Percentiles rank a stretch among this genome's conserved stretches.
These are phyloP conservation scores for Gymnoscopelus braueri DNA, from an alignment of 2,797 vertebrate genomes.

Conservation along the genomic window DNA sequence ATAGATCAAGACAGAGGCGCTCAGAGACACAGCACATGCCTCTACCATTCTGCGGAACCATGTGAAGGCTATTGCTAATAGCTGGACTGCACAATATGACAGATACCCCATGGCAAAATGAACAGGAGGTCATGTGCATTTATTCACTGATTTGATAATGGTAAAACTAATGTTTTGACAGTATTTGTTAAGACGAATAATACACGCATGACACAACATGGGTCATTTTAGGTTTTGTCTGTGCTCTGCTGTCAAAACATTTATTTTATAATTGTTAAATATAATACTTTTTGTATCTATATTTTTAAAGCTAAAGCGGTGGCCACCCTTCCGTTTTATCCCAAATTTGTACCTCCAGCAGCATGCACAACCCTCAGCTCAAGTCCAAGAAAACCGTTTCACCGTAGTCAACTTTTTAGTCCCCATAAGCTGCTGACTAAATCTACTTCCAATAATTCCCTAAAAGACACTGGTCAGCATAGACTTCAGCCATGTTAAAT, in stretches of 20 bases:
- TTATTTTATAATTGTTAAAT: background rate
- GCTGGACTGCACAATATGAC: slow-evolving; percentile 29
- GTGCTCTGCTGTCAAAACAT: slow-evolving; percentile 4
- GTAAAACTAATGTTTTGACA: background rate
- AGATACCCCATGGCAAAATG: slow-evolving; percentile 23
- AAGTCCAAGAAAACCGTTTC: background rate
- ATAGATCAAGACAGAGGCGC: slow-evolving; percentile 52
- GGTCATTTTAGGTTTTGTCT: background rate
- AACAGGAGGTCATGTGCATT: slow-evolving; percentile 4
- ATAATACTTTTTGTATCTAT: slow-evolving; percentile 1
- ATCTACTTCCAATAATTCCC: background rate
- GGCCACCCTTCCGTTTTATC: slow-evolving; percentile 22
- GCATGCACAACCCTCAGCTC: slow-evolving; percentile 21
- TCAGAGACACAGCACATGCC: slow-evolving; percentile 39
- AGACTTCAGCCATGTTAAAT: slow-evolving; percentile 3
- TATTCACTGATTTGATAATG: background rate
- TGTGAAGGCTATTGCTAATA: slow-evolving; percentile 1
- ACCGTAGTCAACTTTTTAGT: background rate
- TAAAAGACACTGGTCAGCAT: background rate
- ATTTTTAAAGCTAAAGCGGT: no score
- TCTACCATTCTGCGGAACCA: slow-evolving; percentile 21
- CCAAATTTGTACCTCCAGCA: background rate
- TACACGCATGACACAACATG: background rate
- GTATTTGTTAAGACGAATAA: background rate
- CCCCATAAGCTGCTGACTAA: slow-evolving; percentile 10